These are phyloP conservation scores for Brenthis hecate DNA, from an alignment of 2,888 invertebrate genomes.

Conservation along the genomic window DNA sequence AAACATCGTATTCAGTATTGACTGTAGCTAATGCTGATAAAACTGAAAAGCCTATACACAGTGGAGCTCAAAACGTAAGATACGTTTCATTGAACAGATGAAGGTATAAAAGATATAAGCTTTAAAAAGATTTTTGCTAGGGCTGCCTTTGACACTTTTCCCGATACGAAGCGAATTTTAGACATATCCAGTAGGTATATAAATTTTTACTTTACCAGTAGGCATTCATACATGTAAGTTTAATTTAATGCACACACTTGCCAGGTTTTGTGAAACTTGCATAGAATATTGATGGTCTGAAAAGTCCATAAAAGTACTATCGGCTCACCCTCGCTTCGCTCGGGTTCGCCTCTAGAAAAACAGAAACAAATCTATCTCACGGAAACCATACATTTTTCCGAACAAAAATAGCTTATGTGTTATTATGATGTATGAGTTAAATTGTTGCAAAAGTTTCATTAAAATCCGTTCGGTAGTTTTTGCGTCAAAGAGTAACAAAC, in stretches of 20 bases:
- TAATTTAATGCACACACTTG: background rate
- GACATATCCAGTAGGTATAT: background rate
- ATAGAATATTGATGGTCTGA: too few species aligned
- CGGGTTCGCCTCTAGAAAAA: too few species aligned
- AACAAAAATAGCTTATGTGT: too few species aligned
- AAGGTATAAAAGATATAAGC: constrained; percentile 23
- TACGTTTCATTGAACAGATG: constrained; percentile 36
- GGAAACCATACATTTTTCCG: too few species aligned
- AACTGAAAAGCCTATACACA: constrained; percentile 11
- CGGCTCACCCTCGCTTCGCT: too few species aligned
- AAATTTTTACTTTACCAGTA: background rate
- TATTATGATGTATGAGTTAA: too few species aligned
- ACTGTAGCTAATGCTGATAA: constrained; percentile 14
- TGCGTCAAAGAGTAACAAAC: too few species aligned
- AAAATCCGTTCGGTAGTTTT: too few species aligned
- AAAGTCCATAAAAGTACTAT: too few species aligned
- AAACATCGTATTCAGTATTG: constrained; percentile 1
- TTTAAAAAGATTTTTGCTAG: constrained; percentile 27
- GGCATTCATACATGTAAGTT: background rate
- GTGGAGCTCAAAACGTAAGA: constrained; percentile 18
- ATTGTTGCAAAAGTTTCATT: too few species aligned
- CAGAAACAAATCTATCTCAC: too few species aligned
- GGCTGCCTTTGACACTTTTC: constrained; percentile 23
- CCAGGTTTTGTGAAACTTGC: too few species aligned
- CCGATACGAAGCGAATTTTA: constrained; percentile 5